phyloP scores from a whole-genome alignment of 2,113 vertebrate species.

The Ophthalmolycus amberensis region DNA sequence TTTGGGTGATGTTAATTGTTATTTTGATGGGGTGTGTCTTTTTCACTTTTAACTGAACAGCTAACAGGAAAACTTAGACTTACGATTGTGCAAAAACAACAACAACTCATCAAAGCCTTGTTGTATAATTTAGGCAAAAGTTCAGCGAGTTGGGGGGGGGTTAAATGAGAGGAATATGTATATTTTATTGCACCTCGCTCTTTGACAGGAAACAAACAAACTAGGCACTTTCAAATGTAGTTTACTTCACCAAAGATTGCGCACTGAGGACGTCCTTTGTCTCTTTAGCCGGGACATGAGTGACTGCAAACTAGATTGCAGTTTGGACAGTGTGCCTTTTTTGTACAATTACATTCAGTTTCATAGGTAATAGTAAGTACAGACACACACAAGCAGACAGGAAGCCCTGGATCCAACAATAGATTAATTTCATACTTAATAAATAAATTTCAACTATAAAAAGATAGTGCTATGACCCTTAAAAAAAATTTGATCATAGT shows the following conservation, averaged over 20 bases:
- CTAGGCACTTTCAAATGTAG: constrained; percentile 93
- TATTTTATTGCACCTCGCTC: constrained; percentile 86
- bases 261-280: constrained; percentile 83
- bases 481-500: constrained; percentile 82
- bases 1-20: constrained; percentile 81
- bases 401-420: constrained; percentile 93
- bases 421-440: constrained; percentile 88
- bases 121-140: constrained; percentile 84
- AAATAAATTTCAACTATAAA: constrained; percentile 88
- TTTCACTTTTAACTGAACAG: constrained; percentile 85
- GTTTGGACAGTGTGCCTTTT: constrained; percentile 99
- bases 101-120: constrained; percentile 87
- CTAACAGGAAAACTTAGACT: constrained; percentile 88
- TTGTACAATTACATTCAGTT: constrained; percentile 94
- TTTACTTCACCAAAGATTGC: constrained; percentile 97
- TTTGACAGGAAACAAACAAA: constrained; percentile 89
- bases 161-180: constrained; percentile 82
- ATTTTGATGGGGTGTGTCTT: constrained; percentile 80
- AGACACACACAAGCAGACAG: constrained; percentile 91
- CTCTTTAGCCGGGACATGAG: constrained; percentile 89
- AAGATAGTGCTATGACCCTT: constrained; percentile 81
- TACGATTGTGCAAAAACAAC: constrained; percentile 83
- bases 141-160: constrained; percentile 77
- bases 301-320: constrained; percentile 91
- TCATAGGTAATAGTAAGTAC: constrained; percentile 85